These are phyloP conservation scores for Promerops cafer DNA, from an alignment of 2,113 vertebrate species.

Conservation along the genomic window DNA sequence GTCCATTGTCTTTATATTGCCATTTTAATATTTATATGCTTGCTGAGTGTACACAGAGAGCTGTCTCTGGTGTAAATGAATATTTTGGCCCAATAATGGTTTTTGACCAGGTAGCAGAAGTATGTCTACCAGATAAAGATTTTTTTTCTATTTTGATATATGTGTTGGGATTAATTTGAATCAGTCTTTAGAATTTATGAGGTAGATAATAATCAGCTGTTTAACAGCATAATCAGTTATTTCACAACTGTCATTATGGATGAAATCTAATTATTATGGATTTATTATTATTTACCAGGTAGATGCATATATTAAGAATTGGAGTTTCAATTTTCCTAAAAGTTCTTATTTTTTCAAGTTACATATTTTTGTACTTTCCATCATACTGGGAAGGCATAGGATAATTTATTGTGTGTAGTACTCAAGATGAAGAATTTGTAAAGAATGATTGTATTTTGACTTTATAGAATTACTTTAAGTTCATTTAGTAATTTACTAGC, in stretches of 20 bases:
- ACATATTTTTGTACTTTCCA: background rate
- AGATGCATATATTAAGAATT: background rate
- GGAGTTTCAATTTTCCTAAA: background rate
- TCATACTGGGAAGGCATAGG: background rate
- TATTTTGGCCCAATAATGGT: background rate
- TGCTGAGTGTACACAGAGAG: background rate
- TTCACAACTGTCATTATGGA: background rate
- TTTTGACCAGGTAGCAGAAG: background rate
- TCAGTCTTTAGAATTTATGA: background rate
- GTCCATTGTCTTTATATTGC: background rate
- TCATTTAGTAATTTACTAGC: background rate
- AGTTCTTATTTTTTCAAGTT: background rate
- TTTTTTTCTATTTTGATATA: background rate
- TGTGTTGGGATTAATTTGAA: background rate
- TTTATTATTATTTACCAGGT: background rate
- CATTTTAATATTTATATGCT: background rate
- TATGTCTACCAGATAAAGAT: background rate
- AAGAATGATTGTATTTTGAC: background rate
- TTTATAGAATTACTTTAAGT: background rate
- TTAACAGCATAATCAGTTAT: background rate
- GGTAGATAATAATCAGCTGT: background rate
- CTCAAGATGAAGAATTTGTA: background rate
- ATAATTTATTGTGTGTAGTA: background rate
- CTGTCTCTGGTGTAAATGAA: background rate
- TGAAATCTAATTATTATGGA: background rate